A percentile compares a stretch with the other conserved stretches of the same genome.
Evolutionary conservation across 2,888 invertebrate species (phyloP).

Genomic region (Epsilonema sp.): DNA sequence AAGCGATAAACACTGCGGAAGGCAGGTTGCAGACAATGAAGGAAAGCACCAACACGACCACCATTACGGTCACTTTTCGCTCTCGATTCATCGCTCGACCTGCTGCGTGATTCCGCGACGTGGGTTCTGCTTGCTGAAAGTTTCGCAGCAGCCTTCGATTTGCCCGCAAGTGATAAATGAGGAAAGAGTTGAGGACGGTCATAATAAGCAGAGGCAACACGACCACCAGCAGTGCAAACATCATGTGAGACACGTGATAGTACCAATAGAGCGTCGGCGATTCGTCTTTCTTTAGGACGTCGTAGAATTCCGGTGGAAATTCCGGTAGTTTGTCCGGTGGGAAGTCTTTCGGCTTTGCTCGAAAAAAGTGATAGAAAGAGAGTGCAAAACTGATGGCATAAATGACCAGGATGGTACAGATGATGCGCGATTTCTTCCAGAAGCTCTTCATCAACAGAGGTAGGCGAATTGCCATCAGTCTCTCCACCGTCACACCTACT

Average conservation of each 20-base stretch:
- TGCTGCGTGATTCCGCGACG: too few species aligned
- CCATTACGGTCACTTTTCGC: conserved; percentile 1
- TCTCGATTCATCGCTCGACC: not conserved
- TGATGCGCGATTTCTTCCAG: not conserved
- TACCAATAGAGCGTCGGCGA: not conserved
- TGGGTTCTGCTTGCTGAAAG: too few species aligned
- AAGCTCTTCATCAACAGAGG: not conserved
- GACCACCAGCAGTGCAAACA: not conserved
- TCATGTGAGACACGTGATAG: not conserved
- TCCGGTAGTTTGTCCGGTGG: not conserved
- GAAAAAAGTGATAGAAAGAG: not conserved
- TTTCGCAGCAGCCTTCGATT: not conserved
- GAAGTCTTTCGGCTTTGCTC: not conserved
- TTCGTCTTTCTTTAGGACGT: not conserved
- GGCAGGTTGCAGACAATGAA: not conserved
- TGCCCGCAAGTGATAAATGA: not conserved
- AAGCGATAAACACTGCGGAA: not conserved
- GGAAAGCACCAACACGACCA: not conserved
- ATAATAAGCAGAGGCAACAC: not conserved
- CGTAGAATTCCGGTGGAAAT: not conserved
- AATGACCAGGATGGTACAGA: not conserved
- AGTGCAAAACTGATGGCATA: not conserved
- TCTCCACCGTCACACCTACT: conserved; percentile 1
- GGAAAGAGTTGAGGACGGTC: not conserved
- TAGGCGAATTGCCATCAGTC: not conserved